Conservation (phyloP, 1,140 invertebrate species). For the Centruroides vittatus region DNA sequence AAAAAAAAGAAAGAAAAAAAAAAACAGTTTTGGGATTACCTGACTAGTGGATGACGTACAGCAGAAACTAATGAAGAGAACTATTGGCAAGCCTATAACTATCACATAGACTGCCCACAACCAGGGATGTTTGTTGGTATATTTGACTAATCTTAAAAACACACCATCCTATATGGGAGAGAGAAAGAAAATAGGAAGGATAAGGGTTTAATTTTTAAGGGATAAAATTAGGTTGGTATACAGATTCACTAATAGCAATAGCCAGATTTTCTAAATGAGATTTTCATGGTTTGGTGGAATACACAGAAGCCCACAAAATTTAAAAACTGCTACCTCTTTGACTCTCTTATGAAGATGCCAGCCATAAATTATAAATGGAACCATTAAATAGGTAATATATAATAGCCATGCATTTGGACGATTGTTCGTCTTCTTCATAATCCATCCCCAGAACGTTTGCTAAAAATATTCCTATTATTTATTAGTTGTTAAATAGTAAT, state of each 20-base stretch:
- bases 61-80: slow-evolving; percentile 63
- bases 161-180: slow-evolving; percentile 52
- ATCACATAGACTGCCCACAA: slow-evolving; percentile 76
- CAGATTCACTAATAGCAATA: too few relatives aligned
- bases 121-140: slow-evolving; percentile 78
- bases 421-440: slow-evolving; percentile 51
- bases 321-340: slow-evolving; percentile 41
- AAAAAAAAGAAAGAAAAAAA: slow-evolving; percentile 32
- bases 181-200: not conserved
- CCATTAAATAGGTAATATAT: slow-evolving; percentile 56
- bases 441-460: slow-evolving; percentile 49
- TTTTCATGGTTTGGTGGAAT: too few relatives aligned
- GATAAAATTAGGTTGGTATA: too few relatives aligned
- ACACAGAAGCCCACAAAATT: too few relatives aligned
- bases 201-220: too few relatives aligned
- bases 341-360: slow-evolving; percentile 48
- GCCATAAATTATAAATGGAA: slow-evolving; percentile 52
- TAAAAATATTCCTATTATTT: too few relatives aligned
- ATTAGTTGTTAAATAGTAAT: too few relatives aligned
- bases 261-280: too few relatives aligned
- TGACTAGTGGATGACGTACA: slow-evolving; percentile 41
- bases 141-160: slow-evolving; percentile 59
- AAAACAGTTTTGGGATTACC: slow-evolving; percentile 31
- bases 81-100: slow-evolving; percentile 56
- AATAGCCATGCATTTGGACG: slow-evolving; percentile 59